Evolutionary conservation across 2,888 invertebrate species (phyloP), one percentile per base, ranked within the genome.

Genomic region (Orthosia incerta): DNA sequence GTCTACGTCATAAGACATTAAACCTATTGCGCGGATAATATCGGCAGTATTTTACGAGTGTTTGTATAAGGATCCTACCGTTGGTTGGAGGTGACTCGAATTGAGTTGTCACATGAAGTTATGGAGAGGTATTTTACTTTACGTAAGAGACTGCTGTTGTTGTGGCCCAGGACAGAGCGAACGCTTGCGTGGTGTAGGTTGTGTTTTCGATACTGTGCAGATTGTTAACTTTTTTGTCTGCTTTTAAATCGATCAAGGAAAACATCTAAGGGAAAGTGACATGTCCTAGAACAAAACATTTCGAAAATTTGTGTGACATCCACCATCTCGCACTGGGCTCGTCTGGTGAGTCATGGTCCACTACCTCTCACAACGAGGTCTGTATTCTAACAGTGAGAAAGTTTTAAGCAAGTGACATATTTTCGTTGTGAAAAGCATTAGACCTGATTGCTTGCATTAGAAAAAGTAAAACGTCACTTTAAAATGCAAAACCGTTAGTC

Each of bases 21-120:
- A 93, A 93, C 91, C 90, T 93, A 93, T 93, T 94, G 92, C 90
- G 82, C 88, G 91, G 90, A 93, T 94, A 91, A 91, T 92, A 93
- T 91, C 89, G 89, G 82, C 87, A 89, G 91, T 91, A 91, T 92
- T 92, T 91, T 90, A 91, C 89, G 92, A 92, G 87, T 91, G 90
- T 92, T 93, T 92, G 89, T 90, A 82, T 84, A 81, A 87, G 64
- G 82, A 57, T 67, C 74, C 67, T 90, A 93, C 91, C 83, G 85
- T 79, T 85, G 82, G 80, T 51, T 61, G 61, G 55, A 65, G 70
- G 26, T 69, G 80, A 74, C 64, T 80, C 67, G 78, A 80, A 77
- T 77, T 3, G 16, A 80, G 51, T 59, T 70, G 80, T 64, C 59
- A 3, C 55, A 15, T 53, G 23, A 57, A 62, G 15, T 53, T 63